These are phyloP conservation scores for Agonum fuliginosum DNA, from an alignment of 2,888 invertebrate genomes.

Conservation along the genomic window DNA sequence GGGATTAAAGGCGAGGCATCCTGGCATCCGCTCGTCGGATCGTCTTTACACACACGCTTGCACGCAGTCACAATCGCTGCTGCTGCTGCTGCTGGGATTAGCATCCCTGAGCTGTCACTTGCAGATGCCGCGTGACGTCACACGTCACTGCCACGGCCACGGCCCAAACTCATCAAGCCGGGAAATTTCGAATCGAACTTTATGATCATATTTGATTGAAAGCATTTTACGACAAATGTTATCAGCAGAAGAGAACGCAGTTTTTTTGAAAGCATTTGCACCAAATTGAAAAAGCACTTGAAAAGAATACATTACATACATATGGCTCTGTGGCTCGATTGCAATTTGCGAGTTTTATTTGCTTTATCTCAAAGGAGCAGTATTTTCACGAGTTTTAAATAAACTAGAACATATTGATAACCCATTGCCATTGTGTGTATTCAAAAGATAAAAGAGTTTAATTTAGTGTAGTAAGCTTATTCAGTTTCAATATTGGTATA, in stretches of 20 bases:
- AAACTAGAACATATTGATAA: too few relatives aligned
- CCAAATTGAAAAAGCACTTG: slow-evolving; percentile 9
- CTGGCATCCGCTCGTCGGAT: slow-evolving; percentile 15
- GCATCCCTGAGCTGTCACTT: slow-evolving; percentile 17
- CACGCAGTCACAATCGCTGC: background rate
- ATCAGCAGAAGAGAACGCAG: background rate
- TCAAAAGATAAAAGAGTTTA: too few relatives aligned
- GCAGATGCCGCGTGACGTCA: slow-evolving; percentile 30
- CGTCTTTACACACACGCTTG: slow-evolving; percentile 18
- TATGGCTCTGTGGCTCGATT: background rate
- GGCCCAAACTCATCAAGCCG: background rate
- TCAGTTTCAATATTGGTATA: too few relatives aligned
- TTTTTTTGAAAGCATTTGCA: background rate
- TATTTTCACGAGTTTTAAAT: too few relatives aligned
- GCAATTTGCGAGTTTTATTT: slow-evolving; percentile 3
- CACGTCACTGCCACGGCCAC: background rate
- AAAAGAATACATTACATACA: background rate
- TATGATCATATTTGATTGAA: slow-evolving; percentile 20
- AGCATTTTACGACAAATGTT: slow-evolving; percentile 15
- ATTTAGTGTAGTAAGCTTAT: too few relatives aligned
- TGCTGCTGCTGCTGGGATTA: slow-evolving; percentile 25
- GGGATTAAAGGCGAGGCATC: slow-evolving; percentile 35
- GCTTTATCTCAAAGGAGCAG: too few relatives aligned
- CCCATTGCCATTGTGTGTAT: too few relatives aligned
- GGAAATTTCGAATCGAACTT: slow-evolving; percentile 7